phyloP scores from a whole-genome alignment of 2,113 vertebrate genomes.

The Tychaedon coryphoeus region DNA sequence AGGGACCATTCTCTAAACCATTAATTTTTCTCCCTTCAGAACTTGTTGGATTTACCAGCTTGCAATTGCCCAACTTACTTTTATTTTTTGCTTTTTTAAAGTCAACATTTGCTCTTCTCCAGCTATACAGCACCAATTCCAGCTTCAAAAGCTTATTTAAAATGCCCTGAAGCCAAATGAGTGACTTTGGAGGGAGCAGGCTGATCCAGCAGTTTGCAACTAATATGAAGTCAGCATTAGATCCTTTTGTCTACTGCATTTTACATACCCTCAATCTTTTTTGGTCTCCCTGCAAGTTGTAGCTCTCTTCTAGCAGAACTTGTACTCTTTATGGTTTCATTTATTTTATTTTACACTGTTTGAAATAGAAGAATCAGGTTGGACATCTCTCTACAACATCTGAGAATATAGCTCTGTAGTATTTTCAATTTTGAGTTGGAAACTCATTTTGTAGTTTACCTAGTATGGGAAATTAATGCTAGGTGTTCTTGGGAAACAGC shows the following conservation, averaged over 20 bases:
- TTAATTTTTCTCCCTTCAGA: not conserved
- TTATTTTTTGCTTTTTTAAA: not conserved
- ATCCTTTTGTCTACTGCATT: not conserved
- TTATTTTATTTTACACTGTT: not conserved
- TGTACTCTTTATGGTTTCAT: not conserved
- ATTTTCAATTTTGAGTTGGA: not conserved
- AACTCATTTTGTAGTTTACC: not conserved
- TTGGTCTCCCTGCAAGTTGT: not conserved
- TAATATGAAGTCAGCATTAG: not conserved
- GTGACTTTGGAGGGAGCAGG: not conserved
- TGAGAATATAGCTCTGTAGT: not conserved
- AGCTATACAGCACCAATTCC: not conserved
- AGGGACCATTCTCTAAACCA: not conserved
- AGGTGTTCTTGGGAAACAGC: not conserved
- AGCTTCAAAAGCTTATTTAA: conserved; percentile 25
- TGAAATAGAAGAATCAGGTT: not conserved
- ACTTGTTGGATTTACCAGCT: not conserved
- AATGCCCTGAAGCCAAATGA: not conserved
- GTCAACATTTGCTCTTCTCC: not conserved
- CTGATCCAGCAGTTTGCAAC: conserved; percentile 10
- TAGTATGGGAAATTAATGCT: not conserved
- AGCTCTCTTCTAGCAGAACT: not conserved
- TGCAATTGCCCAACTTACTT: not conserved
- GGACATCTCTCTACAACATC: not conserved
- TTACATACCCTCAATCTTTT: not conserved